Evolutionary conservation across 2,888 invertebrate species (phyloP), one percentile per base, ranked within the genome.

Genomic region (Gastrophysa polygoni): DNA sequence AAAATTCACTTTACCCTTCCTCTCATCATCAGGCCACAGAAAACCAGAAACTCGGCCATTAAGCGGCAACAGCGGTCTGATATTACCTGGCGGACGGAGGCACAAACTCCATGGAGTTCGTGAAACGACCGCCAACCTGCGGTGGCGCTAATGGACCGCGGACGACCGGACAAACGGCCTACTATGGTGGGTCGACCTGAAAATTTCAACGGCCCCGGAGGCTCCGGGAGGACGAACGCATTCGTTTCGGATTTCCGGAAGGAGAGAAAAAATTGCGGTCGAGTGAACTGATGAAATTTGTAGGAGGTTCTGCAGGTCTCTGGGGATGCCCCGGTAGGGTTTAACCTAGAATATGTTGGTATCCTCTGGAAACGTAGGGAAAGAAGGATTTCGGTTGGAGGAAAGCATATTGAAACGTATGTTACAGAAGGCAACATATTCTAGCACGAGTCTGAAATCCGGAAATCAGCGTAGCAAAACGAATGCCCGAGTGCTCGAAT

Each of bases 61-160:
- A 54, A 21, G 63, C 54, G 56, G 51, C 59, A 50, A 54, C 46
- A 49, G 64, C 24, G 61, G 64, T 64, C 61, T 61, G 56, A 50
- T 58, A 61, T 64, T 64, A 64, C 64, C 64, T 64, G 61, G 54
- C 55, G 34, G 50, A 44, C 50, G 48, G 47, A 60, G 38, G 8
- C 46, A 3, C 46, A 6, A 2, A 24, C 32, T 49, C 54, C 32
- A 44, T 38, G 60, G 66, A 61, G 66, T 61, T 61, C 59, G 59
- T 57, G 63, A 54, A 61, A 59, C 29, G 60, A 59, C 66, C 66
- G 55, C 66, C 63, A 63, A 63, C 58, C 63, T 63, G 66, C 58
- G 66, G 66, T 38, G 48, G 56, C 57, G 58, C 61, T 66, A 66
- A 66, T 63, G 66, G 60, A 60, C 57, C 49, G 17, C 59, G n/a